A percentile compares a stretch with the other conserved stretches of the same genome.
Evolutionary conservation across 1,140 invertebrate species (phyloP).

Genomic region (Drosophila sturtevanti): DNA sequence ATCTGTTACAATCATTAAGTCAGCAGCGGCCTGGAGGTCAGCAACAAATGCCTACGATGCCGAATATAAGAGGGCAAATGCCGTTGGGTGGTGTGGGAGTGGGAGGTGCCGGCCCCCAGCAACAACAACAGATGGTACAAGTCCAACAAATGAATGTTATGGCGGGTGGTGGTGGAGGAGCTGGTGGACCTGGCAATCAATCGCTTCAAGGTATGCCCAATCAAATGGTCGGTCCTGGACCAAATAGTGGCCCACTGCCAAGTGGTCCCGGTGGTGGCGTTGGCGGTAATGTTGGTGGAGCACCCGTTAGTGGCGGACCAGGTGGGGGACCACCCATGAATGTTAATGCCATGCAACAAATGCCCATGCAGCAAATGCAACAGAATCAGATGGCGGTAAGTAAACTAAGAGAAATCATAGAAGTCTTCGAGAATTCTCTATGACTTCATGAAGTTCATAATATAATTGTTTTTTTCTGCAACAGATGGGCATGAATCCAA

Average conservation of each 20-base stretch:
- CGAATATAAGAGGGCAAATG: conserved; percentile 71
- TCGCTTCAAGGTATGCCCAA: conserved; percentile 83
- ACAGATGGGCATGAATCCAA: conserved; percentile 78
- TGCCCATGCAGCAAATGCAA: conserved; percentile 62
- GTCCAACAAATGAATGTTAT: conserved; percentile 82
- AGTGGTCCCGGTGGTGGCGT: conserved; percentile 26
- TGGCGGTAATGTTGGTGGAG: conserved; percentile 41
- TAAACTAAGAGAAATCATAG: background rate
- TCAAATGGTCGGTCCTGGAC: conserved; percentile 79
- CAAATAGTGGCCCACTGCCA: conserved; percentile 67
- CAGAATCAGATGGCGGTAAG: conserved; percentile 60
- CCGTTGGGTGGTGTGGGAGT: conserved; percentile 48
- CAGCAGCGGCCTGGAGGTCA: conserved; percentile 69
- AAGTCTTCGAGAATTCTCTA: too few species aligned
- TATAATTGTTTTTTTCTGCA: background rate
- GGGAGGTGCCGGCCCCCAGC: conserved; percentile 46
- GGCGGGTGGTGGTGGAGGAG: conserved; percentile 54
- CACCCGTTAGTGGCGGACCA: conserved; percentile 36
- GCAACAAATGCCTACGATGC: conserved; percentile 79
- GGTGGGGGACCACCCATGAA: conserved; percentile 56
- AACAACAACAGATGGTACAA: conserved; percentile 55
- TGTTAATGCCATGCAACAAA: conserved; percentile 64
- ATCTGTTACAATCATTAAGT: conserved; percentile 74
- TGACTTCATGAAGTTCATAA: too few species aligned
- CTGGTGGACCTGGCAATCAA: conserved; percentile 70